phyloP scores from a whole-genome alignment of 2,797 vertebrate species.

The Enteromius paludinosus region DNA sequence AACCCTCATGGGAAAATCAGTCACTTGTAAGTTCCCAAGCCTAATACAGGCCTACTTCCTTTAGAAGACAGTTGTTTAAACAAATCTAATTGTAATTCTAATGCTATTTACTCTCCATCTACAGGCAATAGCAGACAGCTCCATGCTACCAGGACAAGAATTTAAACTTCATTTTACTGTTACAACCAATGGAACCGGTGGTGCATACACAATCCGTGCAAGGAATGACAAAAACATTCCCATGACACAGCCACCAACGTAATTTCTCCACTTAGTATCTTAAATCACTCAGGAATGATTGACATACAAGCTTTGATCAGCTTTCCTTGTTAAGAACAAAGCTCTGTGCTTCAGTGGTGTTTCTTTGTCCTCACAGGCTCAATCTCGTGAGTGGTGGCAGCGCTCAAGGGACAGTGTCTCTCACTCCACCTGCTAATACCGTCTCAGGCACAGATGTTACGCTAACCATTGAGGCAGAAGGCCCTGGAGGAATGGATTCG shows the following conservation, averaged over 20 bases:
- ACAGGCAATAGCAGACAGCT: constrained; percentile 68
- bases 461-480: constrained; percentile 72
- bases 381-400: constrained; percentile 54
- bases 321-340: neutral
- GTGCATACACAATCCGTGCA: constrained; percentile 61
- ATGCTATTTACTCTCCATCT: neutral
- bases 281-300: neutral
- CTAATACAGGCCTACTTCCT: neutral
- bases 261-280: constrained; percentile 25
- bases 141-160: constrained; percentile 69
- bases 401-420: constrained; percentile 59
- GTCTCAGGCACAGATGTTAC: constrained; percentile 74
- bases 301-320: neutral
- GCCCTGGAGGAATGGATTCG: constrained; percentile 59
- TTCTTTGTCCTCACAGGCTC: constrained; percentile 22
- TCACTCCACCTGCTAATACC: constrained; percentile 64
- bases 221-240: constrained; percentile 69
- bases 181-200: constrained; percentile 64
- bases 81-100: neutral
- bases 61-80: neutral
- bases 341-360: neutral
- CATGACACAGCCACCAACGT: constrained; percentile 60
- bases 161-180: constrained; percentile 69
- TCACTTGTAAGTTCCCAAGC: neutral
- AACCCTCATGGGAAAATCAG: neutral